These are phyloP conservation scores for Drosophila atripex DNA, from an alignment of 2,888 invertebrate species.

Conservation along the genomic window DNA sequence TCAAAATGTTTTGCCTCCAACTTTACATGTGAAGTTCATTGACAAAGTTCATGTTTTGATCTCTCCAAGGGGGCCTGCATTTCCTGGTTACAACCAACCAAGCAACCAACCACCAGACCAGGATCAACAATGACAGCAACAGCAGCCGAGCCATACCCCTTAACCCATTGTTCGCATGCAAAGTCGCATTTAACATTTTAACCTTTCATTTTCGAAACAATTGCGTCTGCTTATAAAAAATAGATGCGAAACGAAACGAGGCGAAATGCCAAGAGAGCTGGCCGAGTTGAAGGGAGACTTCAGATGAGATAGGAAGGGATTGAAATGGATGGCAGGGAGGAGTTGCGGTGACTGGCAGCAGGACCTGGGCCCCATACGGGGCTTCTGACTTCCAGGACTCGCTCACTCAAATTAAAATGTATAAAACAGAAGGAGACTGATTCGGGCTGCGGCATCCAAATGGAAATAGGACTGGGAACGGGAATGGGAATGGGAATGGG, in stretches of 20 bases:
- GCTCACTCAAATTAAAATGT: conserved; percentile 74
- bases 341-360: conserved; percentile 26
- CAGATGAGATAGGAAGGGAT: not conserved
- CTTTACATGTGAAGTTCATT: conserved; percentile 63
- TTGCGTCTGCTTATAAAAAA: conserved; percentile 79
- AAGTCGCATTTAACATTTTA: conserved; percentile 79
- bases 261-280: conserved; percentile 51
- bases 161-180: conserved; percentile 64
- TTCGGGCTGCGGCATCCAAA: conserved; percentile 56
- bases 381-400: conserved; percentile 27
- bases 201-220: conserved; percentile 80
- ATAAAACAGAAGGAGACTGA: conserved; percentile 58
- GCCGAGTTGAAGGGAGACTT: conserved; percentile 16
- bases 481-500: conserved; percentile 19
- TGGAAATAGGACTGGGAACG: conserved; percentile 35
- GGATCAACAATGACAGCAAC: conserved; percentile 13
- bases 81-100: conserved; percentile 55
- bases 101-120: not conserved
- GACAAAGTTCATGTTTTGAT: conserved; percentile 65
- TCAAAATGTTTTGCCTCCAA: conserved; percentile 20
- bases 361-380: conserved; percentile 32
- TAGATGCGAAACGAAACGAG: conserved; percentile 67
- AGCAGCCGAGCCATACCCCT: conserved; percentile 16
- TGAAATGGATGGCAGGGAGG: conserved; percentile 7
- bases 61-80: conserved; percentile 67